Evolutionary conservation across 2,888 invertebrate species (phyloP).

Genomic region (Eupithecia dodoneata): DNA sequence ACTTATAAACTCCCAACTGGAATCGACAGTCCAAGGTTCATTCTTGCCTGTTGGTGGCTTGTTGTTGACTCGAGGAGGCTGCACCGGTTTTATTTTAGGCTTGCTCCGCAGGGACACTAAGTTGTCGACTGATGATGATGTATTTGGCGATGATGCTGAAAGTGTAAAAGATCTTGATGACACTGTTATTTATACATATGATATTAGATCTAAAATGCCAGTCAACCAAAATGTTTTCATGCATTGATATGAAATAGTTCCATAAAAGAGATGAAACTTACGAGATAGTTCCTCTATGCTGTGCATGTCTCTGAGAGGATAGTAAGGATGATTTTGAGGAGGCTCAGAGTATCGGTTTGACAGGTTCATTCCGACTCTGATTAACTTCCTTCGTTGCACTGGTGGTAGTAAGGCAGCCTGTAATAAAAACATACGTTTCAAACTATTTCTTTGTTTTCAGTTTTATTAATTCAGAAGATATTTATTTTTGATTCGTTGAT

Average conservation of each 20-base stretch:
- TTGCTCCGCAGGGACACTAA: slow-evolving; percentile 82
- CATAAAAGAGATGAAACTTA: slow-evolving; percentile 40
- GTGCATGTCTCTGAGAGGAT: slow-evolving; percentile 80
- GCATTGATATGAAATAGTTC: not conserved
- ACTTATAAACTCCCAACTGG: slow-evolving; percentile 96
- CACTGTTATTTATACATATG: not conserved
- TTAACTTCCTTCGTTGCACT: slow-evolving; percentile 75
- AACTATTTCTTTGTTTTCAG: not conserved
- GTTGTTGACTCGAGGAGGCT: slow-evolving; percentile 86
- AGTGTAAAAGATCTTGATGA: slow-evolving; percentile 28
- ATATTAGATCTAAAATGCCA: not conserved
- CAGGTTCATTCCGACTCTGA: slow-evolving; percentile 71
- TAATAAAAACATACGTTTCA: slow-evolving; percentile 1
- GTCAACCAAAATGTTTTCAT: not conserved
- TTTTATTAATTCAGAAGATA: not conserved
- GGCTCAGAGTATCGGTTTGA: slow-evolving; percentile 87
- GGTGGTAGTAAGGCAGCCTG: slow-evolving; percentile 73
- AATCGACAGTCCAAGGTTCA: slow-evolving; percentile 92
- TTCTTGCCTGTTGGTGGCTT: slow-evolving; percentile 81
- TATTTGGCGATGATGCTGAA: slow-evolving; percentile 80
- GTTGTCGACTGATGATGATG: slow-evolving; percentile 89
- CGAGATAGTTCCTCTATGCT: slow-evolving; percentile 82
- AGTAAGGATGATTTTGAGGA: slow-evolving; percentile 80
- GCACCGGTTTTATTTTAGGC: slow-evolving; percentile 88
- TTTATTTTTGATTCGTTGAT: not conserved